Evolutionary conservation across 2,888 invertebrate genomes (phyloP).

Genomic region (Archaeoteleia sp.): DNA sequence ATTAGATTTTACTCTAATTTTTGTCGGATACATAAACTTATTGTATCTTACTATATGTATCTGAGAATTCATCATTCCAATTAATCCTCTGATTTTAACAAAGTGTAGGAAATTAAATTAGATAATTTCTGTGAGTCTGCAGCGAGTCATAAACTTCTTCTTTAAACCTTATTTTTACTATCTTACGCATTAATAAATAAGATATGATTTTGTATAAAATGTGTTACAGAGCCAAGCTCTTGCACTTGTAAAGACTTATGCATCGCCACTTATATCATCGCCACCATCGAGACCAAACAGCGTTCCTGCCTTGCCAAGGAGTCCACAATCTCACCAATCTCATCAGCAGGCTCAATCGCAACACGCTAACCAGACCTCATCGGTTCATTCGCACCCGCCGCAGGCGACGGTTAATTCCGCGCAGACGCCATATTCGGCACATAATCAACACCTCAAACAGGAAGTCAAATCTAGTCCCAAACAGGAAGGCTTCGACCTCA

Average conservation of each 20-base stretch:
- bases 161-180: too few relatives aligned
- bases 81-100: too few relatives aligned
- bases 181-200: too few relatives aligned
- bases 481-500: conserved; percentile 80
- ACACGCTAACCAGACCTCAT: conserved; percentile 74
- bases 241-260: conserved; percentile 80
- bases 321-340: conserved; percentile 68
- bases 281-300: conserved; percentile 74
- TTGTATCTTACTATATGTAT: too few relatives aligned
- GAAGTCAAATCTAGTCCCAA: conserved; percentile 76
- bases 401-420: conserved; percentile 47
- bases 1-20: too few relatives aligned
- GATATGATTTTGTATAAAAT: conserved; percentile 15
- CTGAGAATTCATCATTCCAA: too few relatives aligned
- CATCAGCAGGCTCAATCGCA: conserved; percentile 70
- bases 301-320: conserved; percentile 71
- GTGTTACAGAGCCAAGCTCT: conserved; percentile 80
- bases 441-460: conserved; percentile 71
- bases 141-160: too few relatives aligned
- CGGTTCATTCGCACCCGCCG: conserved; percentile 65
- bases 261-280: conserved; percentile 76
- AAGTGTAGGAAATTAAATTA: too few relatives aligned
- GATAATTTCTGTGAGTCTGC: too few relatives aligned
- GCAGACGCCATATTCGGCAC: conserved; percentile 65
- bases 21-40: too few relatives aligned